Percentiles rank a stretch among this genome's conserved stretches.
These are phyloP conservation scores for Diplosoma virens DNA, from an alignment of 23 tunicate genomes.

Conservation along the genomic window DNA sequence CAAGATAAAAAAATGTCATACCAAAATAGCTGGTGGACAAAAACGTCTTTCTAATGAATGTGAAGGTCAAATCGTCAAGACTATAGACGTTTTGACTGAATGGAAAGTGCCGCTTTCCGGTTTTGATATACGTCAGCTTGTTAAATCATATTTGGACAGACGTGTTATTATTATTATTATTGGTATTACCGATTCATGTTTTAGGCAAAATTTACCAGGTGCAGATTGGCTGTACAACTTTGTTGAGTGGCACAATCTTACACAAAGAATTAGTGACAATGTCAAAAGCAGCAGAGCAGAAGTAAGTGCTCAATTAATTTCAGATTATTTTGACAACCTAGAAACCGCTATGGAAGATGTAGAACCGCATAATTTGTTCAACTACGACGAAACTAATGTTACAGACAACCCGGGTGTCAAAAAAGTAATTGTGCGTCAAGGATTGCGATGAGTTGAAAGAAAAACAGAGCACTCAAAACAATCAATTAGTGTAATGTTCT, in stretches of 20 bases:
- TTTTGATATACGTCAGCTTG: not conserved
- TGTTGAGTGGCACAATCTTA: slow-evolving; percentile 5
- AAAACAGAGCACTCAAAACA: slow-evolving; percentile 5
- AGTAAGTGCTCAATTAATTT: not conserved
- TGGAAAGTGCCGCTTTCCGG: slow-evolving; percentile 21
- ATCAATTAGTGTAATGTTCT: slow-evolving; percentile 1
- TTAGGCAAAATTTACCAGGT: not conserved
- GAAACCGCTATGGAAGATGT: not conserved
- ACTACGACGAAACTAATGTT: slow-evolving; percentile 20
- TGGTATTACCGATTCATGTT: not conserved
- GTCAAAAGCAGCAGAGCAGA: slow-evolving; percentile 13
- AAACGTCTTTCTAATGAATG: slow-evolving; percentile 1
- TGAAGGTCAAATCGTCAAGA: not conserved
- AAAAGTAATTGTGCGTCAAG: slow-evolving; percentile 11
- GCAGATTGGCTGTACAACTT: slow-evolving; percentile 10
- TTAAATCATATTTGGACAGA: slow-evolving; percentile 6
- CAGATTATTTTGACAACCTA: slow-evolving; percentile 9
- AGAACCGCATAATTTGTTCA: not conserved
- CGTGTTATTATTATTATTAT: not conserved
- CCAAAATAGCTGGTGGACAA: slow-evolving; percentile 2
- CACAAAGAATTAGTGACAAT: slow-evolving; percentile 19
- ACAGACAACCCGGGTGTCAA: slow-evolving; percentile 17
- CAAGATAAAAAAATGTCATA: not conserved
- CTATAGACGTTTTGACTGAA: not conserved
- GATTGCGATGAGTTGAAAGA: slow-evolving; percentile 3